These are phyloP conservation scores for Orthonychiurus folsomi DNA, from an alignment of 2,888 invertebrate genomes.

Conservation along the genomic window DNA sequence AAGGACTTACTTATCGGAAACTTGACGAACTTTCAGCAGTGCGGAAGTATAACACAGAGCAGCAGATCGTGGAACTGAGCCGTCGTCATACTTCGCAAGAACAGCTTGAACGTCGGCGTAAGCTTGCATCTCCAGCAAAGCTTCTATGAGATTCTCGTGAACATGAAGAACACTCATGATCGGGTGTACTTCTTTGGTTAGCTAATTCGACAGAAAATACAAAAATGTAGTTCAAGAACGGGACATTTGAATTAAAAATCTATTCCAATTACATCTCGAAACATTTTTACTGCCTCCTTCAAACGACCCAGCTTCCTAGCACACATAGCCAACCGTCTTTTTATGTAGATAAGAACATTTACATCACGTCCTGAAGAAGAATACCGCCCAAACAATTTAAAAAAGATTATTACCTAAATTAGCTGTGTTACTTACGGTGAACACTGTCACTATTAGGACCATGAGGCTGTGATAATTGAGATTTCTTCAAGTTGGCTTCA, in stretches of 20 bases:
- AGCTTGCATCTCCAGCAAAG: conserved; percentile 86
- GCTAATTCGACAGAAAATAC: conserved; percentile 44
- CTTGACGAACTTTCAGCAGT: conserved; percentile 78
- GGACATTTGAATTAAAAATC: background rate
- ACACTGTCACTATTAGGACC: conserved; percentile 63
- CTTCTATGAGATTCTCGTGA: conserved; percentile 94
- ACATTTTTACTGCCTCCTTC: conserved; percentile 92
- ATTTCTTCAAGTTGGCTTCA: conserved; percentile 67
- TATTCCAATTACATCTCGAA: conserved; percentile 74
- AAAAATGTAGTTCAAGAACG: conserved; percentile 1
- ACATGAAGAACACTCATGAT: conserved; percentile 87
- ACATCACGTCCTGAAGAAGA: conserved; percentile 83
- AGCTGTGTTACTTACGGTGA: conserved; percentile 49
- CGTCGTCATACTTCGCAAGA: conserved; percentile 86
- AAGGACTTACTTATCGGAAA: conserved; percentile 62
- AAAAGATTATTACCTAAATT: background rate
- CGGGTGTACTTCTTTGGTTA: conserved; percentile 92
- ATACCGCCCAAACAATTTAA: background rate
- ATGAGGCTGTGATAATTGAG: conserved; percentile 65
- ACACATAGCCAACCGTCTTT: conserved; percentile 93
- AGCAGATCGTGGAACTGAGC: conserved; percentile 86
- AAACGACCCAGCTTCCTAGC: conserved; percentile 85
- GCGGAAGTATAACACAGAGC: conserved; percentile 92
- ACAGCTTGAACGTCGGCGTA: conserved; percentile 94
- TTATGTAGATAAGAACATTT: conserved; percentile 87